These are phyloP conservation scores for Vidua chalybeata DNA, from an alignment of 2,113 vertebrate genomes.

Conservation along the genomic window DNA sequence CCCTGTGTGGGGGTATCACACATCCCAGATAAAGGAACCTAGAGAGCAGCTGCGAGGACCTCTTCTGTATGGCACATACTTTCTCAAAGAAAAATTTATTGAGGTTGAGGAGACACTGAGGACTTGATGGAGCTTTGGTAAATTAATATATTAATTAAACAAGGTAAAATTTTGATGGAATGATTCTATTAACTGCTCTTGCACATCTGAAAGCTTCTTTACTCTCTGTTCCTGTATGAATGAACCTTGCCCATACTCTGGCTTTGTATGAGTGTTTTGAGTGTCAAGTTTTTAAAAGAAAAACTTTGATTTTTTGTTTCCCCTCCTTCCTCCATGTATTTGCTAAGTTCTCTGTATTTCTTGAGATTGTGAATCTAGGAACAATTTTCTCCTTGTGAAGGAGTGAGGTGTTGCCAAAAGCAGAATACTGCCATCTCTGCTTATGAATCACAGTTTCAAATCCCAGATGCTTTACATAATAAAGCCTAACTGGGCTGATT, in stretches of 20 bases:
- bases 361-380: conserved; percentile 28
- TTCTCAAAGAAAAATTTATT: background rate
- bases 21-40: background rate
- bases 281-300: background rate
- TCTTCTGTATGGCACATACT: background rate
- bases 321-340: background rate
- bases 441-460: conserved; percentile 71
- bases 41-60: background rate
- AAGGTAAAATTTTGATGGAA: background rate
- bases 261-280: background rate
- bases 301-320: background rate
- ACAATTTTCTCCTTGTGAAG: conserved; percentile 57
- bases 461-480: conserved; percentile 68
- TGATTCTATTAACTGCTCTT: background rate
- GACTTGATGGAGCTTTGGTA: background rate
- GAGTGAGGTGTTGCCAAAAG: conserved; percentile 49
- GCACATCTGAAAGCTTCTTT: background rate
- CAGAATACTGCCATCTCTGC: conserved; percentile 62
- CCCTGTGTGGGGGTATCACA: background rate
- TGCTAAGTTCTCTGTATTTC: conserved; percentile 26
- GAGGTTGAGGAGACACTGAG: background rate
- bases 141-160: background rate
- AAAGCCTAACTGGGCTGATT: conserved; percentile 65
- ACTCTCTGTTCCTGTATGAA: background rate
- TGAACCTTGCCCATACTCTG: background rate